Percentiles rank a stretch among this genome's conserved stretches.
phyloP scores from a whole-genome alignment of 2,888 invertebrate genomes.

The Leucophenga montana region DNA sequence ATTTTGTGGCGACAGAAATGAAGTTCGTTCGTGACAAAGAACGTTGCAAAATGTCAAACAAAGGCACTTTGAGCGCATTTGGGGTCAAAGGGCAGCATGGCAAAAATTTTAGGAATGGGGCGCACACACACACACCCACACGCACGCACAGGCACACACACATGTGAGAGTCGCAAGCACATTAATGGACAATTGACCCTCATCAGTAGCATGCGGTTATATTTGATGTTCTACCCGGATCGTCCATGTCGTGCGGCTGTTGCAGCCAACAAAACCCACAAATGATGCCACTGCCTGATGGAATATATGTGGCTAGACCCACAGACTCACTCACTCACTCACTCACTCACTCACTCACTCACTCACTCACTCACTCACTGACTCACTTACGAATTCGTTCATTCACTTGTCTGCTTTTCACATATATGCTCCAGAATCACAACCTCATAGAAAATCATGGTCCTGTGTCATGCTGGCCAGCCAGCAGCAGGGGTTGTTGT shows the following conservation, averaged over 20 bases:
- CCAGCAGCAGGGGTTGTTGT: too few species aligned
- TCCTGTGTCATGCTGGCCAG: too few species aligned
- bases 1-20: too few species aligned
- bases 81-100: not conserved
- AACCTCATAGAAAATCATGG: too few species aligned
- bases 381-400: not conserved
- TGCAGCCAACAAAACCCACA: not conserved
- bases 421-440: too few species aligned
- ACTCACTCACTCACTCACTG: not conserved
- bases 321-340: not conserved
- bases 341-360: not conserved
- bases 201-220: constrained; percentile 28
- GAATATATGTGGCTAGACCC: not conserved
- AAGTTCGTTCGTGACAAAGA: too few species aligned
- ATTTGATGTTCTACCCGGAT: constrained; percentile 16
- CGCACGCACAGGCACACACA: not conserved
- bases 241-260: not conserved
- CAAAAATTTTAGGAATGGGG: not conserved
- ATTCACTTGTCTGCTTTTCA: too few species aligned
- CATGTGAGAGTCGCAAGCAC: not conserved
- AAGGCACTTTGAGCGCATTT: not conserved
- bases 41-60: constrained; percentile 5
- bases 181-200: constrained; percentile 39
- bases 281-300: constrained; percentile 4
- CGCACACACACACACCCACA: constrained; percentile 17